phyloP scores from a whole-genome alignment of 2,113 vertebrate species.

The Nannospalax galili region DNA sequence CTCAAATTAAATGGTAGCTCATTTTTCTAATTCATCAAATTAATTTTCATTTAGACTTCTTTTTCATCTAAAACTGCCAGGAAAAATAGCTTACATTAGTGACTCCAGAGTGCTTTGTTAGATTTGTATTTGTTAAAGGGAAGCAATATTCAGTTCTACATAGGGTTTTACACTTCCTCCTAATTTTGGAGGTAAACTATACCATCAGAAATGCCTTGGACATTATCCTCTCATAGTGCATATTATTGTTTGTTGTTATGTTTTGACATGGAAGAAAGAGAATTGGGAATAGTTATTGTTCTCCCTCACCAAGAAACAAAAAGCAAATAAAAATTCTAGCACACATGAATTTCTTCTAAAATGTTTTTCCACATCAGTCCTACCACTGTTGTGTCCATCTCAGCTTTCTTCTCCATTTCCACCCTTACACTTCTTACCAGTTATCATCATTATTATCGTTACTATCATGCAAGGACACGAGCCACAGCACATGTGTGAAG shows the following conservation, averaged over 20 bases:
- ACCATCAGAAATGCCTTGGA: background rate
- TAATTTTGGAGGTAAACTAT: conserved; percentile 32
- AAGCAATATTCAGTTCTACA: background rate
- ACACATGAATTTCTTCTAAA: background rate
- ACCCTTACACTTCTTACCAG: background rate
- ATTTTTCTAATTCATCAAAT: conserved; percentile 35
- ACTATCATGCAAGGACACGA: too few relatives aligned
- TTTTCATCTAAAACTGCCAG: conserved; percentile 33
- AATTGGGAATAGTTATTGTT: background rate
- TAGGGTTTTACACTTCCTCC: background rate
- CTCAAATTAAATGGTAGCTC: conserved; percentile 21
- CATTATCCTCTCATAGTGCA: background rate
- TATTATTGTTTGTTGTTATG: background rate
- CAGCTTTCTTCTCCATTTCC: background rate
- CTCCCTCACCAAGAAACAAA: background rate
- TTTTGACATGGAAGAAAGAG: conserved; percentile 3
- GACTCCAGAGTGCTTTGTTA: background rate
- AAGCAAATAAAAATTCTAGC: background rate
- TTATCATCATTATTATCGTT: too few relatives aligned
- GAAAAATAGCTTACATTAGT: background rate
- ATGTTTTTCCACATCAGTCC: background rate
- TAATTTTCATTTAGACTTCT: conserved; percentile 27
- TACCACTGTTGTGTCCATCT: background rate
- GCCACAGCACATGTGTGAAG: too few relatives aligned
- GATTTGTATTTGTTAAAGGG: conserved; percentile 32